Base-by-base conservation (phyloP, 2,113 vertebrate species). In the Micromys minutus region DNA sequence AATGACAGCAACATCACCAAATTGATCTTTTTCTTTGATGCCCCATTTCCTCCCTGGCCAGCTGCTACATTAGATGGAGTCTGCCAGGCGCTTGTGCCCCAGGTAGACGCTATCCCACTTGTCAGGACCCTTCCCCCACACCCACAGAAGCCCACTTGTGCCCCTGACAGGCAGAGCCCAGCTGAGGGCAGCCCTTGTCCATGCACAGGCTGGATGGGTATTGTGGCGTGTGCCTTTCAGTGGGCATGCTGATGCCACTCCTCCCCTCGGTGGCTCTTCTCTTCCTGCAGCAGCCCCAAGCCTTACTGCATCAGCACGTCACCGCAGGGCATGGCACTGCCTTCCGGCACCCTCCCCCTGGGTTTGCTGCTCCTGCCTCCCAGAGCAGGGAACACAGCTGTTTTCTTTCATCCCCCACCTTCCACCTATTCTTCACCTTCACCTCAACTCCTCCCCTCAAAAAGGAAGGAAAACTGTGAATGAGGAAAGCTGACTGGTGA, bases 391-490 rank as follows among this genome's bases (percentile, higher is more conserved):
- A 89, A 22, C 4, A 13, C 75, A 63, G 10, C 29, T 10, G 71
- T 92, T 80, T 55, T 26, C 15, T 71, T 87, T 90, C 74, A 31
- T 0, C 21, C 63, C 47, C 45, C n/a, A 52, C 52, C 79, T 57
- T 75, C 31, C 45, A 7, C 45, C 19, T 74, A 74, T 57, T 65
- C 71, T 74, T 83, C 74, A 31, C 84, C 65, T 42, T 74, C 69
- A 63, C 97, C 90, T 89, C 88, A 81, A 1, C 36, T n/a, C 24
- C 83, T 76, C 87, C 36, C 88, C 63, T 65, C 65, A 61, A 94
- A 87, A 90, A 0, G 59, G 96, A 96, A 96, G 95, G 92, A 12
- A 80, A 98, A 95, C 97, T 98, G 97, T 98, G 97, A 98, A 97
- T 5, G 57, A 75, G 96, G 94, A 97, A 84, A 81, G 96, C 93